Evolutionary conservation across 2,113 vertebrate genomes (phyloP).

Genomic region (Mormyrus lacerda): DNA sequence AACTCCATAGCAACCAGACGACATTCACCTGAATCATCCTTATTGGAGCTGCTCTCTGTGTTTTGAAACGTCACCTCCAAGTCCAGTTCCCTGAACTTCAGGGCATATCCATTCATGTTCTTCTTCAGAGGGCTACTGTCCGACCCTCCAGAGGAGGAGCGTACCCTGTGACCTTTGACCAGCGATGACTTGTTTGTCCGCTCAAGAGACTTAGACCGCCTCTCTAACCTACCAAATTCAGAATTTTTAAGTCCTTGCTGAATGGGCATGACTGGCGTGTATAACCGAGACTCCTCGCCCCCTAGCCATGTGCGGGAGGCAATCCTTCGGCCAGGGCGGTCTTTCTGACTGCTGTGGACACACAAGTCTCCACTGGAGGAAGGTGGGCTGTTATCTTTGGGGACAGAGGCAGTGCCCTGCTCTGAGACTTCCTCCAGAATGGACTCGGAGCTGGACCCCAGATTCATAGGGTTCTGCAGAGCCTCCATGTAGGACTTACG

Average conservation of each 20-base stretch:
- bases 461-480: constrained; percentile 71
- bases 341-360: constrained; percentile 37
- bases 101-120: constrained; percentile 57
- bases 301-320: constrained; percentile 45
- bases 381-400: constrained; percentile 33
- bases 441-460: constrained; percentile 70
- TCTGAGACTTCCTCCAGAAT: constrained; percentile 58
- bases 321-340: constrained; percentile 42
- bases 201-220: constrained; percentile 68
- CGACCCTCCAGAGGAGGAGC: constrained; percentile 56
- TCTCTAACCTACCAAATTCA: constrained; percentile 43
- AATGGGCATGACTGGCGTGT: constrained; percentile 45
- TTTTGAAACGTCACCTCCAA: constrained; percentile 47
- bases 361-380: constrained; percentile 41
- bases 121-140: constrained; percentile 50
- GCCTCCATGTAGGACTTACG: constrained; percentile 79
- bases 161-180: constrained; percentile 54
- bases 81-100: constrained; percentile 57
- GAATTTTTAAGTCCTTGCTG: constrained; percentile 42
- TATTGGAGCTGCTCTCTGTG: constrained; percentile 46
- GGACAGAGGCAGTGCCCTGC: constrained; percentile 22
- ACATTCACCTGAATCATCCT: constrained; percentile 59
- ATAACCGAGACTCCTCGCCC: constrained; percentile 41
- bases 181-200: constrained; percentile 54
- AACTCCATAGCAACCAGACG: background rate